Percentiles rank a stretch among this genome's conserved stretches.
phyloP scores from a whole-genome alignment of 2,888 invertebrate species.

The Catocala nupta region DNA sequence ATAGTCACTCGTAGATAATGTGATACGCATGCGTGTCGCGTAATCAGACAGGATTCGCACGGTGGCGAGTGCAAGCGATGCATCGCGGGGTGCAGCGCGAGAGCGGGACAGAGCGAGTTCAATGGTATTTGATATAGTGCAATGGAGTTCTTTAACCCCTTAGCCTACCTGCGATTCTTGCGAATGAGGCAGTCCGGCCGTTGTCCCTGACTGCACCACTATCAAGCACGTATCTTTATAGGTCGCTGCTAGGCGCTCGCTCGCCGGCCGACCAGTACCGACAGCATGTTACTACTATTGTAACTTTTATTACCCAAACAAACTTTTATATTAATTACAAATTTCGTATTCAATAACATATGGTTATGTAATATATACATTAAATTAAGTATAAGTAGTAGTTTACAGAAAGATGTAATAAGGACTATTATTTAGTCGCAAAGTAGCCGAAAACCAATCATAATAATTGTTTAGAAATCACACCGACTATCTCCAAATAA shows the following conservation, averaged over 20 bases:
- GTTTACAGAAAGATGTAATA: conserved; percentile 1
- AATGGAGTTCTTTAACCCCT: conserved; percentile 87
- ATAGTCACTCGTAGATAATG: conserved; percentile 76
- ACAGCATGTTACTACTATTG: conserved; percentile 56
- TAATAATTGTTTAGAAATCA: conserved; percentile 36
- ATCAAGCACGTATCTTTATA: conserved; percentile 84
- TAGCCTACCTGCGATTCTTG: conserved; percentile 87
- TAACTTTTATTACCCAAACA: no score
- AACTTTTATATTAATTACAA: not conserved
- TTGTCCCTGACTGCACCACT: conserved; percentile 85
- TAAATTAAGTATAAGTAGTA: not conserved
- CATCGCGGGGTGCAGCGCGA: conserved; percentile 74
- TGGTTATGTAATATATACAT: no score
- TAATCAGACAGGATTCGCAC: conserved; percentile 86
- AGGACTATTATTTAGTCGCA: conserved; percentile 2
- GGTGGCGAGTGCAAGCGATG: conserved; percentile 76
- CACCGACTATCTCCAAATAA: conserved; percentile 23
- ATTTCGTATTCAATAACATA: no score
- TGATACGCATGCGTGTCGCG: conserved; percentile 84
- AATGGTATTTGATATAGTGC: conserved; percentile 88
- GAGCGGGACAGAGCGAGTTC: conserved; percentile 81
- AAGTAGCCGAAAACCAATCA: conserved; percentile 24
- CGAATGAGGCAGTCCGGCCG: conserved; percentile 86
- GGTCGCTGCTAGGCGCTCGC: conserved; percentile 74
- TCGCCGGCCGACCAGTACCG: conserved; percentile 53